Conservation (phyloP, 1,140 invertebrate species). For the Tetranychus cinnabarinus region DNA sequence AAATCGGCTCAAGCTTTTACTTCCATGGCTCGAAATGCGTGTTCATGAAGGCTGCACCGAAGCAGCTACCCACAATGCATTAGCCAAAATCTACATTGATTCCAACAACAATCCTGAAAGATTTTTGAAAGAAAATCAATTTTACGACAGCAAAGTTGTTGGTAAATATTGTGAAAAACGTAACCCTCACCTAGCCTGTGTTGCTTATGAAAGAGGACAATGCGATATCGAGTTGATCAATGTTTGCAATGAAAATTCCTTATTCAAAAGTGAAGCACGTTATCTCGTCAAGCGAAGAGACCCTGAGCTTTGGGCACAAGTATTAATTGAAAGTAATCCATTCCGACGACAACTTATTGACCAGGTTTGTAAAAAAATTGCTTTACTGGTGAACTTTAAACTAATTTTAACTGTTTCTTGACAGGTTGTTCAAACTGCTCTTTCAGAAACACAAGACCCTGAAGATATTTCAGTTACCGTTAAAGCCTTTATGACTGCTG, state of each 20-base stretch:
- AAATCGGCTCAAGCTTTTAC: slow-evolving; percentile 49
- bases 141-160: slow-evolving; percentile 86
- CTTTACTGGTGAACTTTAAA: slow-evolving; percentile 88
- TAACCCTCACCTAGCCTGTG: slow-evolving; percentile 93
- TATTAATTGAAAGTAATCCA: slow-evolving; percentile 77
- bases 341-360: slow-evolving; percentile 90
- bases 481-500: slow-evolving; percentile 98
- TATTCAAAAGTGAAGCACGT: slow-evolving; percentile 32
- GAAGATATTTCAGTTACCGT: slow-evolving; percentile 98
- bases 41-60: slow-evolving; percentile 89
- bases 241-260: slow-evolving; percentile 21
- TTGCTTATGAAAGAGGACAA: slow-evolving; percentile 91
- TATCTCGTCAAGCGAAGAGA: slow-evolving; percentile 84
- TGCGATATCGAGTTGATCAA: slow-evolving; percentile 88
- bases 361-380: slow-evolving; percentile 39
- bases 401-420: slow-evolving; percentile 57
- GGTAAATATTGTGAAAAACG: slow-evolving; percentile 99
- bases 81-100: slow-evolving; percentile 99
- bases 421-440: slow-evolving; percentile 70
- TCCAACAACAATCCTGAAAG: slow-evolving; percentile 97
- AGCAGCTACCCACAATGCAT: slow-evolving; percentile 91
- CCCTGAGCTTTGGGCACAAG: slow-evolving; percentile 84
- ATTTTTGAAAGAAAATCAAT: slow-evolving; percentile 78
- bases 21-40: slow-evolving; percentile 89
- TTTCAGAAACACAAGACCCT: slow-evolving; percentile 85